phyloP scores from a whole-genome alignment of 53 echinoderm and acorn worm species.

The Echinometra lucunter region DNA sequence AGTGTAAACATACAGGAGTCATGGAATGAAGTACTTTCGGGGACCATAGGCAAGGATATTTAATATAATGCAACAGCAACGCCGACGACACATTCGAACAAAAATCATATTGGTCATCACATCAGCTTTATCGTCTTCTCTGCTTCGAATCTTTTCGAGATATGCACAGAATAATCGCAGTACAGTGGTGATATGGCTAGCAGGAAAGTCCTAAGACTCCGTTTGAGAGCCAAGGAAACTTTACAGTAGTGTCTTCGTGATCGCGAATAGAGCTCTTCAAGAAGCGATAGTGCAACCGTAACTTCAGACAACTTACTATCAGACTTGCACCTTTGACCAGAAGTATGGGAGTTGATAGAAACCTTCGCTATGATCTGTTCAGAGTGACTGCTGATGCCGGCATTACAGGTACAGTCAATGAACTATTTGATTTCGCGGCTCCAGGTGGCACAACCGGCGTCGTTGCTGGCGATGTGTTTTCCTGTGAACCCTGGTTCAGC shows the following conservation, averaged over 20 bases:
- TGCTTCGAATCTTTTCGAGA: background rate
- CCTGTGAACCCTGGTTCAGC: constrained; percentile 20
- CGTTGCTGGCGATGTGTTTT: constrained; percentile 20
- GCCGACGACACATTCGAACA: background rate
- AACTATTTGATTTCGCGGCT: background rate
- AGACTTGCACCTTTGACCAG: background rate
- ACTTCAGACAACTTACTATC: background rate
- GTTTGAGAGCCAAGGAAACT: background rate
- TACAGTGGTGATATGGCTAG: background rate
- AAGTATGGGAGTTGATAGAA: background rate
- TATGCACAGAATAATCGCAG: background rate
- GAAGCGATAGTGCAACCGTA: background rate
- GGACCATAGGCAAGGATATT: background rate
- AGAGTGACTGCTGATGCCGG: background rate
- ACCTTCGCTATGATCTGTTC: constrained; percentile 27
- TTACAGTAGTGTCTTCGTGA: background rate
- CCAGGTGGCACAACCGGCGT: background rate
- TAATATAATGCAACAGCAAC: background rate
- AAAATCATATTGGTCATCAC: background rate
- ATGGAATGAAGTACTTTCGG: background rate
- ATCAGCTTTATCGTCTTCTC: background rate
- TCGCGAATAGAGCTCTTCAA: background rate
- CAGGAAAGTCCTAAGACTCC: background rate
- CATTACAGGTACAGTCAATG: background rate
- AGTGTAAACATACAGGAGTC: background rate